Base-by-base conservation (phyloP, 1,140 invertebrate species). In the Pollicipes pollicipes region DNA sequence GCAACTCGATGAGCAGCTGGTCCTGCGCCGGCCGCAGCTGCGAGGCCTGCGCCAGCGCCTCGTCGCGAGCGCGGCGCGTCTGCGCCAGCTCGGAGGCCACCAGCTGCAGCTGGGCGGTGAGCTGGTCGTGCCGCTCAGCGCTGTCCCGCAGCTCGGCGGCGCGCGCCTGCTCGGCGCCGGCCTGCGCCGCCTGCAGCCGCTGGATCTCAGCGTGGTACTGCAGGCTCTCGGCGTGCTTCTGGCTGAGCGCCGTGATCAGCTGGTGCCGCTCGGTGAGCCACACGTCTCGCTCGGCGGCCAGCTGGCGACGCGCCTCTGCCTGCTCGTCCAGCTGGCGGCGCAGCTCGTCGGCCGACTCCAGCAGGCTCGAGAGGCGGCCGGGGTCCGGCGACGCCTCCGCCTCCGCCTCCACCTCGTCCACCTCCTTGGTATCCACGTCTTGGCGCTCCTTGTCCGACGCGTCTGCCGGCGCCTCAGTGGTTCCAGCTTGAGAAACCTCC, bases 171-270 rank as follows among this genome's bases (percentile, higher is more conserved):
- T 66, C 10, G 64, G 10, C 64, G 27, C 27, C n/a, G 27, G 64
- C n/a, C 37, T 13, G 10, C 37, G 10, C 10, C 8, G 64, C 76
- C 28, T 84, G 85, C n/a, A 94, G 76, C 58, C 88, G 83, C 77
- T 92, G 88, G 70, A 93, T 88, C 81, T 95, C 91, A 4, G 80
- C 83, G 74, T 93, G 89, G 79, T 93, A 93, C 68, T 87, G 84
- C 1, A 91, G 76, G 76, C 85, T 90, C 79, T 94, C 91, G 70
- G 88, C 84, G 74, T 94, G 90, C 81, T 94, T 94, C 67, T 86
- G 81, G 73, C 87, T 88, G 0, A 93, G 79, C 10, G 88, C 81
- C 69, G 84, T 84, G 31, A 91, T 86, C n/a, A 92, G 80, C 78
- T 91, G 86, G 66, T 86, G 85, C 76, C 88, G 85, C 76, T 92